A percentile compares a stretch with the other conserved stretches of the same genome.
Evolutionary conservation across 2,113 vertebrate species (phyloP).

Genomic region (Lates calcarifer): DNA sequence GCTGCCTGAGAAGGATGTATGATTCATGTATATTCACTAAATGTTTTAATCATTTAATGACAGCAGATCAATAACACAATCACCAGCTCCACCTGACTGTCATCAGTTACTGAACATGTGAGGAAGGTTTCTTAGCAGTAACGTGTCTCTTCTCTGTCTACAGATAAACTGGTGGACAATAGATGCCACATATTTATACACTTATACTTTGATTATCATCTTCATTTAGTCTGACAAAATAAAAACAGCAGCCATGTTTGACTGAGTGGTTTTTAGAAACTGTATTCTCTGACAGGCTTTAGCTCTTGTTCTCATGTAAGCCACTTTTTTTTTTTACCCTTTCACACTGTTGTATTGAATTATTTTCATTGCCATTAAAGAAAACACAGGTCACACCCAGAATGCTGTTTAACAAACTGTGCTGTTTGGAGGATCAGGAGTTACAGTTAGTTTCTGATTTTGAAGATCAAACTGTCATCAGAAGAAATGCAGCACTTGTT

Average conservation of each 20-base stretch:
- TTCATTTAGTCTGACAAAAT: not conserved
- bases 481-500: too few species aligned
- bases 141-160: not conserved
- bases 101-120: not conserved
- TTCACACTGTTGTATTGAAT: constrained; percentile 6
- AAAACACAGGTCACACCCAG: not conserved
- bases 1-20: not conserved
- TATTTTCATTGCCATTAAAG: constrained; percentile 22
- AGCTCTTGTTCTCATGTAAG: not conserved
- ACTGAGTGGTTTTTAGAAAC: not conserved
- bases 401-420: not conserved
- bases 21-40: not conserved
- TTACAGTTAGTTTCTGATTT: too few species aligned
- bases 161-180: not conserved
- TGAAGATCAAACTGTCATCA: too few species aligned
- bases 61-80: not conserved
- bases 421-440: not conserved
- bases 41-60: not conserved
- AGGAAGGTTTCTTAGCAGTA: not conserved
- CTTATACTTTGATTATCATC: not conserved
- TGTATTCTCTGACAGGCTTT: not conserved
- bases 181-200: not conserved
- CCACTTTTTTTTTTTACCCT: not conserved
- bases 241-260: not conserved
- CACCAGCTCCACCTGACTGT: not conserved